Conservation (phyloP, 92 coral and sea anemone species). For the Plumapathes pennacea region DNA sequence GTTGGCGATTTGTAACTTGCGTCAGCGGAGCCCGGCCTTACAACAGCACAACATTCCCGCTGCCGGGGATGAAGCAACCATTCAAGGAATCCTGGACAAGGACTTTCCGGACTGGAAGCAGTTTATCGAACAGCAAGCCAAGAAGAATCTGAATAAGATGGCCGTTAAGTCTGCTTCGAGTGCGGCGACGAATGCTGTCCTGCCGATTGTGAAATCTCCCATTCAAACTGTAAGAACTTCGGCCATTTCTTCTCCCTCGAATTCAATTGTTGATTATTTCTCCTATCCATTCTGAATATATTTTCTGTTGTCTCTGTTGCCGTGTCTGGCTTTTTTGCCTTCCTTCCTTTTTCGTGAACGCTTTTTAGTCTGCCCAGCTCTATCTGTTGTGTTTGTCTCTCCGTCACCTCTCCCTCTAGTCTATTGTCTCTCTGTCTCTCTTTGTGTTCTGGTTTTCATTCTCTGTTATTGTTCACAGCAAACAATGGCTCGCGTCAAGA, state of each 20-base stretch:
- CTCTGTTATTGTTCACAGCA: conserved; percentile 13
- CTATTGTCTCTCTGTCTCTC: too few species aligned
- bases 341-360: neutral
- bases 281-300: too few species aligned
- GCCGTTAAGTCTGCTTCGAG: conserved; percentile 4
- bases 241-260: too few species aligned
- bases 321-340: neutral
- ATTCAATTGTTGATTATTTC: too few species aligned
- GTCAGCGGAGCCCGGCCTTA: conserved; percentile 15
- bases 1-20: conserved; percentile 31
- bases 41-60: conserved; percentile 22
- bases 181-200: conserved; percentile 15
- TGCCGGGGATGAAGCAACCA: conserved; percentile 6
- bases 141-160: conserved; percentile 15
- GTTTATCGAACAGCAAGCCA: conserved; percentile 29
- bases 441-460: too few species aligned
- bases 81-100: conserved; percentile 19
- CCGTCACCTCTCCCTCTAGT: too few species aligned
- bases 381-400: too few species aligned
- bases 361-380: too few species aligned
- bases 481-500: conserved; percentile 3
- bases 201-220: conserved; percentile 23
- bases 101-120: conserved; percentile 39
- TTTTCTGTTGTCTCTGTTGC: too few species aligned
- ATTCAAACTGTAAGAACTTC: conserved; percentile 1